Percentiles rank a stretch among this genome's conserved stretches.
Conservation (phyloP, 2,888 invertebrate species). For the Chrysomela aeneicollis region DNA sequence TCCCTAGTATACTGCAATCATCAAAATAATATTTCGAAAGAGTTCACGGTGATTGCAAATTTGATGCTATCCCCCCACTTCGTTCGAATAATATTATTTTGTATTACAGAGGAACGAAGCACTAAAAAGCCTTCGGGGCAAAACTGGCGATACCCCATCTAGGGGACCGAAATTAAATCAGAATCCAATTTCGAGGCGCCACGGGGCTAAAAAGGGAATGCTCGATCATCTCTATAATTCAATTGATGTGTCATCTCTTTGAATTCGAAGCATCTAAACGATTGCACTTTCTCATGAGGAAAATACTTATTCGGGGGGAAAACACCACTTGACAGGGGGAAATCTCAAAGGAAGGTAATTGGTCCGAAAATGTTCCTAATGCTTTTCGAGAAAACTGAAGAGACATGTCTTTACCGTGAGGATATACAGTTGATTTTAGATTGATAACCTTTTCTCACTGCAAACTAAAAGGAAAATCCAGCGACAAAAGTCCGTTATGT, state of each 20-base stretch:
- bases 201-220: background rate
- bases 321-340: background rate
- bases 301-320: background rate
- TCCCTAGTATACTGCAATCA: too few relatives aligned
- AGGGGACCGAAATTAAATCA: conserved; percentile 5
- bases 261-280: background rate
- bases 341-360: background rate
- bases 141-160: background rate
- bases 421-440: too few relatives aligned
- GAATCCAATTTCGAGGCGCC: conserved; percentile 1
- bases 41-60: too few relatives aligned
- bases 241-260: conserved; percentile 1
- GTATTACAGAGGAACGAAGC: background rate
- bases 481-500: too few relatives aligned
- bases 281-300: background rate
- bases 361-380: background rate
- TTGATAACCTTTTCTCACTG: too few relatives aligned
- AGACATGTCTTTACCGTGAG: too few relatives aligned
- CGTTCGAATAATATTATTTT: background rate
- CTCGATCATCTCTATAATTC: conserved; percentile 6
- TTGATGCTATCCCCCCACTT: too few relatives aligned
- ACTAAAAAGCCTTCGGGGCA: background rate
- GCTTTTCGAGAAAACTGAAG: background rate
- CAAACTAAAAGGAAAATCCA: too few relatives aligned
- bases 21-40: too few relatives aligned